Conservation (phyloP, 2,113 vertebrate species). For the Caranx ignobilis region DNA sequence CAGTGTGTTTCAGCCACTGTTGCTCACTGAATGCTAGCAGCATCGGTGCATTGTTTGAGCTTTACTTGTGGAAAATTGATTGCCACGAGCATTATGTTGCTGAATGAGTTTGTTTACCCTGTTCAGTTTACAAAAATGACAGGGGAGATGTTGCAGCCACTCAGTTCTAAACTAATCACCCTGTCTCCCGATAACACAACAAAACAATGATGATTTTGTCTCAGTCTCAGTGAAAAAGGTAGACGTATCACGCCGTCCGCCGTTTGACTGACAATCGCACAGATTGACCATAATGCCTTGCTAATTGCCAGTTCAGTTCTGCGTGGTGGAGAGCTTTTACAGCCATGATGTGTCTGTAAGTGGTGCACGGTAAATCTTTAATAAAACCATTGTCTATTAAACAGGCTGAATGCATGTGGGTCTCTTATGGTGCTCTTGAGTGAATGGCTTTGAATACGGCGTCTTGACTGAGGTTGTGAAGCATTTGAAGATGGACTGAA, state of each 20-base stretch:
- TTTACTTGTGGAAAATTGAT: constrained; percentile 76
- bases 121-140: constrained; percentile 77
- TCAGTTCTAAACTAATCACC: constrained; percentile 72
- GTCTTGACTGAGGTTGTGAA: constrained; percentile 25
- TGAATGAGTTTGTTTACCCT: constrained; percentile 82
- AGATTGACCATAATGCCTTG: constrained; percentile 31
- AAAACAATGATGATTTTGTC: constrained; percentile 63
- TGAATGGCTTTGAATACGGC: constrained; percentile 12
- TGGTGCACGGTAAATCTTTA: constrained; percentile 7
- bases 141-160: constrained; percentile 67
- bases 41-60: constrained; percentile 70
- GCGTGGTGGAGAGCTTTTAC: constrained; percentile 19
- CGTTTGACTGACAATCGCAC: constrained; percentile 49
- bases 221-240: constrained; percentile 50
- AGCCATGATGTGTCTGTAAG: constrained; percentile 12
- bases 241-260: constrained; percentile 12
- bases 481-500: constrained; percentile 20
- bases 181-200: constrained; percentile 60
- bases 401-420: constrained; percentile 12
- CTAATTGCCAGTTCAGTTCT: constrained; percentile 37
- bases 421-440: constrained; percentile 25
- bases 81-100: constrained; percentile 76
- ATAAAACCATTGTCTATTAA: constrained; percentile 18
- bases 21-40: constrained; percentile 59
- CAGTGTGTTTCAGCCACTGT: constrained; percentile 50